Evolutionary conservation across 2,888 invertebrate species (phyloP).

Genomic region (Atrina japonica): DNA sequence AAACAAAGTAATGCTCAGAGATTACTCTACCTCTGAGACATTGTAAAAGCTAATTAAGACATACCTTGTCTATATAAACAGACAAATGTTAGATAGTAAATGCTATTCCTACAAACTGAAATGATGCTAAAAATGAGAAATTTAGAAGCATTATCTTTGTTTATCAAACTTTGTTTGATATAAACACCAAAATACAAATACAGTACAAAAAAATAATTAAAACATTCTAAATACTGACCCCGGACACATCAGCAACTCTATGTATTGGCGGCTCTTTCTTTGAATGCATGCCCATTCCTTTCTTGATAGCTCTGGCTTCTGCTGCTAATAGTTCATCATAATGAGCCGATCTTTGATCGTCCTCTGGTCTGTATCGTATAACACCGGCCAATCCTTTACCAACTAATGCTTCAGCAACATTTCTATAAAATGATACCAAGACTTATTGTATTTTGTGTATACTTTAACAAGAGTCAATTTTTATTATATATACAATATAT

Average conservation of each 20-base stretch:
- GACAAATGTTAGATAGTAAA: too few relatives aligned
- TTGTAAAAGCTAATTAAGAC: too few relatives aligned
- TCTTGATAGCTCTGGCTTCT: slow-evolving; percentile 95
- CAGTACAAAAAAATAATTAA: slow-evolving; percentile 1
- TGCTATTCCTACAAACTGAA: too few relatives aligned
- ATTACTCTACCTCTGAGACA: too few relatives aligned
- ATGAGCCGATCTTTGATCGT: slow-evolving; percentile 95
- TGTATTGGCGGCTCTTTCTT: slow-evolving; percentile 90
- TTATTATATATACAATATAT: not conserved
- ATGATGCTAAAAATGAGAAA: too few relatives aligned
- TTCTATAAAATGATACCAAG: slow-evolving; percentile 83
- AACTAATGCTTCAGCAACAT: slow-evolving; percentile 96
- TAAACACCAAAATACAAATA: not conserved
- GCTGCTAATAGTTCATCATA: slow-evolving; percentile 96
- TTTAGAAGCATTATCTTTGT: too few relatives aligned
- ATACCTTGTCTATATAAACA: too few relatives aligned
- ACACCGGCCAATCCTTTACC: slow-evolving; percentile 95
- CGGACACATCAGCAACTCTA: slow-evolving; percentile 93
- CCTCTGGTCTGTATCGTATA: slow-evolving; percentile 95
- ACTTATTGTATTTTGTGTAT: too few relatives aligned
- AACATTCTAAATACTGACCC: slow-evolving; percentile 75
- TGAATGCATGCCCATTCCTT: slow-evolving; percentile 81
- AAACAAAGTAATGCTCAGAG: too few relatives aligned
- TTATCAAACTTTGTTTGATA: too few relatives aligned
- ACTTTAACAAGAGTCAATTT: too few relatives aligned